phyloP scores from a whole-genome alignment of 2,113 vertebrate species.

The Lathamus discolor region DNA sequence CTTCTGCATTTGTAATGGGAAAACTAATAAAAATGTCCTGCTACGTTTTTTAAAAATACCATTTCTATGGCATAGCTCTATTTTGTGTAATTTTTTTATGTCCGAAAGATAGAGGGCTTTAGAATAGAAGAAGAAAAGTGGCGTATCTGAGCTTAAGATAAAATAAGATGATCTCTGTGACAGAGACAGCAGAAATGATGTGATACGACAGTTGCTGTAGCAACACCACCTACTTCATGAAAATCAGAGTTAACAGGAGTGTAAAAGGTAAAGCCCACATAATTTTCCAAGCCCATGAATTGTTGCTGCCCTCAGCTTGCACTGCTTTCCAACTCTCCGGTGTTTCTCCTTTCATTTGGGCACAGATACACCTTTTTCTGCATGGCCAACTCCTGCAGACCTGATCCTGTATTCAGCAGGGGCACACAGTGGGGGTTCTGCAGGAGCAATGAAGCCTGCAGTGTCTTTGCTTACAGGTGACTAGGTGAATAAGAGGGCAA shows the following conservation, averaged over 20 bases:
- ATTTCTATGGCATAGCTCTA: not conserved
- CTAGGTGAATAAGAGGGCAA: not conserved
- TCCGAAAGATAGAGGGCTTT: slow-evolving; percentile 17
- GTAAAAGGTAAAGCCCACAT: slow-evolving; percentile 62
- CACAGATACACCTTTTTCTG: not conserved
- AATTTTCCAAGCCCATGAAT: slow-evolving; percentile 50
- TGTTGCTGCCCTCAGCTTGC: slow-evolving; percentile 52
- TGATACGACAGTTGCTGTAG: slow-evolving; percentile 79
- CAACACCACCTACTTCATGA: slow-evolving; percentile 77
- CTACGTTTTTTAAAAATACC: not conserved
- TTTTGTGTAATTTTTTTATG: slow-evolving; percentile 28
- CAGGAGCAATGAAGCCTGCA: not conserved
- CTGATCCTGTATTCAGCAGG: not conserved
- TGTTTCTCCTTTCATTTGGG: not conserved
- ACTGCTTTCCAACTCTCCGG: not conserved
- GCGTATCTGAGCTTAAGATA: slow-evolving; percentile 50
- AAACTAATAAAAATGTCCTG: not conserved
- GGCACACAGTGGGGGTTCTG: not conserved
- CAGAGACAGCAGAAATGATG: slow-evolving; percentile 72
- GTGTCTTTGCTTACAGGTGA: not conserved
- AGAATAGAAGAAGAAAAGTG: slow-evolving; percentile 36
- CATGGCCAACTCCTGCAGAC: not conserved
- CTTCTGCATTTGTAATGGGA: not conserved
- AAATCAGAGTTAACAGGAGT: slow-evolving; percentile 70
- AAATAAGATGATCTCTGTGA: slow-evolving; percentile 65